phyloP scores from a whole-genome alignment of 2,797 vertebrate genomes.

The Melanotaenia boesemani region DNA sequence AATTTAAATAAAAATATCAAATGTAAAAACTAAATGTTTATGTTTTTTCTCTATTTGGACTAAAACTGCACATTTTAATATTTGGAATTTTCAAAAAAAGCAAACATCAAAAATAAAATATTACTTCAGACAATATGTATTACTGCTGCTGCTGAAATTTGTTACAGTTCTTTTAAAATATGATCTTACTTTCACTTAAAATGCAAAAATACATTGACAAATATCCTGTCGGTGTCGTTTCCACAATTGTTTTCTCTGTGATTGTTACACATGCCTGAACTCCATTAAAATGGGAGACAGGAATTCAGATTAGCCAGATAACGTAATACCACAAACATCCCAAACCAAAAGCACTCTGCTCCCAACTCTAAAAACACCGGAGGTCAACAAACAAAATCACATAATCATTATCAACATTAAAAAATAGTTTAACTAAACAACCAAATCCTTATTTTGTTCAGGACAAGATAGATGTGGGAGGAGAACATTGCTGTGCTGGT shows the following conservation, averaged over 20 bases:
- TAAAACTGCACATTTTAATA: not conserved
- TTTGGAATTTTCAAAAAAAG: not conserved
- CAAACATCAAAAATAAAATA: too few relatives aligned
- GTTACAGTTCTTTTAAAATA: not conserved
- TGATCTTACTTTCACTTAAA: not conserved
- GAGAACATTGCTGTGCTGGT: conserved; percentile 18
- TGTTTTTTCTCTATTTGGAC: not conserved
- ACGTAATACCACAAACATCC: conserved; percentile 3
- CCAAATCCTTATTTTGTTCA: not conserved
- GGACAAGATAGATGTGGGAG: not conserved
- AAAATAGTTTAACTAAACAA: not conserved
- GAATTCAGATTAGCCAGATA: conserved; percentile 41
- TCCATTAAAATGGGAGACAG: conserved; percentile 21
- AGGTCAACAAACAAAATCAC: not conserved
- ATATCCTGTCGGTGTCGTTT: conserved; percentile 3
- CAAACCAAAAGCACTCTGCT: not conserved
- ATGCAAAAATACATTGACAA: conserved; percentile 2
- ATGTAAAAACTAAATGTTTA: not conserved
- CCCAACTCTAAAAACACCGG: not conserved
- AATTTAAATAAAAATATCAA: not conserved
- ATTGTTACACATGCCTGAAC: conserved; percentile 22
- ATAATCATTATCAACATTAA: not conserved
- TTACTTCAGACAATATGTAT: not conserved
- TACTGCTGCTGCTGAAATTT: not conserved
- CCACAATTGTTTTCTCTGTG: conserved; percentile 4